These are phyloP conservation scores for Drosophila subobscura DNA, from an alignment of 1,140 invertebrate species.

Conservation along the genomic window DNA sequence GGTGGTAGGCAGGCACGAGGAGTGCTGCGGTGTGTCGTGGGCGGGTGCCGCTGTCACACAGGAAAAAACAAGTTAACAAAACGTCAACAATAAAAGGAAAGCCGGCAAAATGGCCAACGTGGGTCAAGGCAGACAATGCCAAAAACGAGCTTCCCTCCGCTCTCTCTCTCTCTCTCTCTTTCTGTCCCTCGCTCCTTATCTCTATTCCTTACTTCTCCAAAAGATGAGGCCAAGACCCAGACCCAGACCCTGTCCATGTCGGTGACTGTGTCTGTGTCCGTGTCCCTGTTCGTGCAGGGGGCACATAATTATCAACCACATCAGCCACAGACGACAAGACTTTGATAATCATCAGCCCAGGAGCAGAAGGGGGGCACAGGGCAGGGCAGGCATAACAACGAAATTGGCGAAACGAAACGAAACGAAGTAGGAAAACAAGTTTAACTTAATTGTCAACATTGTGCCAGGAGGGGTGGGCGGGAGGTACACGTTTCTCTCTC, in stretches of 20 bases:
- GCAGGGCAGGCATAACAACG: background rate
- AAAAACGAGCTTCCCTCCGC: slow-evolving; percentile 11
- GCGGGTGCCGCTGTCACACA: slow-evolving; percentile 34
- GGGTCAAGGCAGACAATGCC: slow-evolving; percentile 53
- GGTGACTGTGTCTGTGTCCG: slow-evolving; percentile 12
- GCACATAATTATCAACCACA: slow-evolving; percentile 80
- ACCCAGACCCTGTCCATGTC: slow-evolving; percentile 10
- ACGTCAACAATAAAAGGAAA: slow-evolving; percentile 68
- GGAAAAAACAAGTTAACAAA: slow-evolving; percentile 81
- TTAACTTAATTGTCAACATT: slow-evolving; percentile 81
- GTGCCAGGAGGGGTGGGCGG: slow-evolving; percentile 39
- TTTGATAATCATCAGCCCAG: slow-evolving; percentile 69
- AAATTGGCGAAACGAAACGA: slow-evolving; percentile 70
- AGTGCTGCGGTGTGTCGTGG: background rate
- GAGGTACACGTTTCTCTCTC: too few relatives aligned
- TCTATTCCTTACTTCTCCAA: background rate
- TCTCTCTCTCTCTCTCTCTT: background rate
- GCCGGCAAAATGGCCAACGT: slow-evolving; percentile 54
- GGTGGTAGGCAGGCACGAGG: background rate
- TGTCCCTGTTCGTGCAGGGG: slow-evolving; percentile 47
- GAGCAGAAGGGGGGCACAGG: slow-evolving; percentile 11
- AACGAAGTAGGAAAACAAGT: slow-evolving; percentile 79
- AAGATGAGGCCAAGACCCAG: slow-evolving; percentile 11
- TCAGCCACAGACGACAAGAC: slow-evolving; percentile 69
- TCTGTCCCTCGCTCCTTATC: background rate